Base-by-base conservation (phyloP, 2,113 vertebrate species). In the Amazona guildingii region DNA sequence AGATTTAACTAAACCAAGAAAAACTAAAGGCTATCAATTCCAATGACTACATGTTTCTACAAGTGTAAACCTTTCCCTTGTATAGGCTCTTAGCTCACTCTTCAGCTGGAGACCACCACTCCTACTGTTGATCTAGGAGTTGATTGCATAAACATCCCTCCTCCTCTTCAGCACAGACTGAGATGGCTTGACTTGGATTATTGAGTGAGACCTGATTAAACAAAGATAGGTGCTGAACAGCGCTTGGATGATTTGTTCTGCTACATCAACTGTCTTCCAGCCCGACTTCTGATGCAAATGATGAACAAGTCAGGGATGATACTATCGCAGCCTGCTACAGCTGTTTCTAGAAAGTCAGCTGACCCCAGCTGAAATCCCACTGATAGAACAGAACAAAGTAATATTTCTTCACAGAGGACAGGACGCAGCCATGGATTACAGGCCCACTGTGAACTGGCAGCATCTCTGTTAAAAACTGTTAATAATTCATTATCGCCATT, bases 401-500 rank as follows among this genome's bases (percentile, higher is more conserved):
- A 28, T 73, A 13, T 6, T 91, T 52, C 62, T 82, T 76, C 49
- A 61, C 77, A 67, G 64, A 61, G 23, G 28, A 80, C 6, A 76
- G 41, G 31, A 77, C 19, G 31, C 3, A 1, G 10, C 62, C 9
- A 1, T 2, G 0, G 44, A 83, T 83, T 94, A 83, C 41, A 88
- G 62, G 44, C 77, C 54, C 39, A 21, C 67, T 70, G n/a, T 83
- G 41, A 94, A 93, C 52, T 37, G 44, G 61, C 17, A 10, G 54
- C 49, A 82, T 35, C 4, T 2, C 86, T 85, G 69, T 85, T 94
- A 84, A 91, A 88, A 96, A 57, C 28, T 27, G 31, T 94, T 91
- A 96, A 94, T 94, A 96, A 96, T 94, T 96, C 74, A 95, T 94
- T 86, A 90, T 41, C 33, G 17, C n/a, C 74, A 72, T 79, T 80